Conservation (phyloP, 2,113 vertebrate species). For the Mustelus asterias region DNA sequence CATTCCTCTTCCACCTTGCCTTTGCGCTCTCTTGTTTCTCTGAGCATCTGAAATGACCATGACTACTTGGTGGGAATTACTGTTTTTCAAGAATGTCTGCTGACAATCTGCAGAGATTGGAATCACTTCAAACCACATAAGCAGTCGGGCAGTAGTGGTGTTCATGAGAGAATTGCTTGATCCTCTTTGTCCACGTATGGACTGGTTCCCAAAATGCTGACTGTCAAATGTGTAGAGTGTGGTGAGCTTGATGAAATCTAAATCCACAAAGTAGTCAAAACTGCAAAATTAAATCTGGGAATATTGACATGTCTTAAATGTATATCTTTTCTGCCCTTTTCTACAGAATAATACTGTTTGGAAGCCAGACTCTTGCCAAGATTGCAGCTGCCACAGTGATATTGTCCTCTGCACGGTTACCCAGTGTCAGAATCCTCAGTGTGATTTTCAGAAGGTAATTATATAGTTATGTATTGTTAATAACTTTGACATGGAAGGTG, state of each 20-base stretch:
- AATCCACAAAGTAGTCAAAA: constrained; percentile 1
- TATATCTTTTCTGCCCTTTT: constrained; percentile 36
- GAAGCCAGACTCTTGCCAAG: constrained; percentile 76
- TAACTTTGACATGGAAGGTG: background rate
- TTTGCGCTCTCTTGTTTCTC: background rate
- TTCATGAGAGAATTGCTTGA: background rate
- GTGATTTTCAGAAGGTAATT: constrained; percentile 77
- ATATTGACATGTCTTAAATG: background rate
- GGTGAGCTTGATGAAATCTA: background rate
- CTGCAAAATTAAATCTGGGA: background rate
- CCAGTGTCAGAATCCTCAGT: constrained; percentile 67
- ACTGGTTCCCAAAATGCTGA: background rate
- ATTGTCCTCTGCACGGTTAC: constrained; percentile 65
- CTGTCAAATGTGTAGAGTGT: background rate
- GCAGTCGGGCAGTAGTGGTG: background rate
- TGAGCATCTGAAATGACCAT: background rate
- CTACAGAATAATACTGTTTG: constrained; percentile 77
- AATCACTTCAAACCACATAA: background rate
- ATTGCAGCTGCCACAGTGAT: constrained; percentile 68
- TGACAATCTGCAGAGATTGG: no score
- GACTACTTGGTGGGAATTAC: background rate
- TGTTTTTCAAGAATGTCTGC: background rate
- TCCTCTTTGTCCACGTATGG: background rate
- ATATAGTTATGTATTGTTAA: background rate
- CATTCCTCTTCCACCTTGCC: background rate